These are phyloP conservation scores for Drosophila affinis DNA, from an alignment of 2,888 invertebrate genomes.

Conservation along the genomic window DNA sequence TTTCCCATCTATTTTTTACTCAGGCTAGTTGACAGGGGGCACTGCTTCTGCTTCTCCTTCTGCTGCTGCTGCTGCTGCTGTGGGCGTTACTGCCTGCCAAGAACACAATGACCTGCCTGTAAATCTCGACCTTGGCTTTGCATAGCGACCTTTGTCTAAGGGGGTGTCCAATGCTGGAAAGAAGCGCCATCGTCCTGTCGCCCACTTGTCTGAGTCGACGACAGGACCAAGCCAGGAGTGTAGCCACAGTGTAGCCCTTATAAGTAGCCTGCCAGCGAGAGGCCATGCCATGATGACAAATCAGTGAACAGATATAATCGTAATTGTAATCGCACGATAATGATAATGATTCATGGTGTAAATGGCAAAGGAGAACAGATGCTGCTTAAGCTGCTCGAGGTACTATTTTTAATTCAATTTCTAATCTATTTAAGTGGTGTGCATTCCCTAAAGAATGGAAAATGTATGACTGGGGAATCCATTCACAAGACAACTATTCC, in stretches of 20 bases:
- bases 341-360: background rate
- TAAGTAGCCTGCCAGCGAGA: background rate
- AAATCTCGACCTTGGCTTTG: constrained; percentile 61
- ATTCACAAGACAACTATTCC: background rate
- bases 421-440: background rate
- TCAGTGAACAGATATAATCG: background rate
- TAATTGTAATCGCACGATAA: background rate
- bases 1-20: constrained; percentile 28
- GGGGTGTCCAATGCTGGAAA: constrained; percentile 14
- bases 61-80: constrained; percentile 2
- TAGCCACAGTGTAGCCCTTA: constrained; percentile 1
- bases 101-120: constrained; percentile 48
- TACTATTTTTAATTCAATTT: background rate
- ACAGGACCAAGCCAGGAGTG: background rate
- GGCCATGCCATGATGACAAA: background rate
- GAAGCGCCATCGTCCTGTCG: constrained; percentile 37
- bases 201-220: constrained; percentile 36
- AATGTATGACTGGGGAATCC: background rate
- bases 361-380: background rate
- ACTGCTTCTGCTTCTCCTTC: too few relatives aligned
- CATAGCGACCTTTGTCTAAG: constrained; percentile 57
- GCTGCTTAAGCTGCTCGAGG: background rate
- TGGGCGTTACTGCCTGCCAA: constrained; percentile 20
- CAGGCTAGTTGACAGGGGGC: constrained; percentile 28
- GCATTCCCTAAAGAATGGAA: background rate